Evolutionary conservation across 2,113 vertebrate genomes (phyloP).

Genomic region (Montifringilla adamsi): DNA sequence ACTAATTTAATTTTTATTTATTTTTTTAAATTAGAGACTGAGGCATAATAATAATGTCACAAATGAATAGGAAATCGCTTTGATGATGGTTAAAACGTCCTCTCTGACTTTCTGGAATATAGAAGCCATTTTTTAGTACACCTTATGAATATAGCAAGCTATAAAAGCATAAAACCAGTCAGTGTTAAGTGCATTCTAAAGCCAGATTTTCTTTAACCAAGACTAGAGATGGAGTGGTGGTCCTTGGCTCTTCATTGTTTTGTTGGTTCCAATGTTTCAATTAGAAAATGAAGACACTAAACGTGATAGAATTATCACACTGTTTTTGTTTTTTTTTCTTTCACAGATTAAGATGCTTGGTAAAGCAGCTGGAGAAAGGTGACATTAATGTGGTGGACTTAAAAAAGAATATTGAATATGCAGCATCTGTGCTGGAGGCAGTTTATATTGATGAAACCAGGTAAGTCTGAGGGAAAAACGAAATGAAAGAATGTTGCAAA

Average conservation of each 20-base stretch:
- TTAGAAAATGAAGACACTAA: background rate
- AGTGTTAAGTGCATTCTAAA: background rate
- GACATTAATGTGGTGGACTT: constrained; percentile 90
- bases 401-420: constrained; percentile 94
- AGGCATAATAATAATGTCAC: background rate
- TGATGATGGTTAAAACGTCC: background rate
- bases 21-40: background rate
- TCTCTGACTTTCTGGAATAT: background rate
- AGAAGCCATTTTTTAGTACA: background rate
- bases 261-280: background rate
- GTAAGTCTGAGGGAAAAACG: constrained; percentile 46
- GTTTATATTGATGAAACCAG: constrained; percentile 98
- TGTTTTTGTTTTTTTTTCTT: background rate
- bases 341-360: constrained; percentile 88
- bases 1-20: background rate
- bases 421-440: constrained; percentile 90
- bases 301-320: background rate
- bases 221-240: background rate
- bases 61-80: background rate
- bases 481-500: background rate
- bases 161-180: background rate
- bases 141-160: background rate
- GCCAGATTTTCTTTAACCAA: background rate
- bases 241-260: background rate
- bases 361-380: constrained; percentile 93